Evolutionary conservation across 2,797 vertebrate species (phyloP).

Genomic region (Acestrorhynchus altus): DNA sequence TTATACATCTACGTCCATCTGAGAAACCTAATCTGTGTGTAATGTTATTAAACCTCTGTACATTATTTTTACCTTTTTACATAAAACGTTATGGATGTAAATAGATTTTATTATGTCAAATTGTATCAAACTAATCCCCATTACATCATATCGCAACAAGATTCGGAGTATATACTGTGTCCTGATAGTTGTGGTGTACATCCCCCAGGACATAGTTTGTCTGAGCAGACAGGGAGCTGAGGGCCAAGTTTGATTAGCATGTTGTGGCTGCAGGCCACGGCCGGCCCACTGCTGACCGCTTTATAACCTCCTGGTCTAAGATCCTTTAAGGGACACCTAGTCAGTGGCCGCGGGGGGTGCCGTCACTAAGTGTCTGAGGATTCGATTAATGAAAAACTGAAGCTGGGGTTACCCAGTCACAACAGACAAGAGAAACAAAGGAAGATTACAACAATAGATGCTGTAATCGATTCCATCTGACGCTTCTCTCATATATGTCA

Average conservation of each 20-base stretch:
- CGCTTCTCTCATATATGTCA: background rate
- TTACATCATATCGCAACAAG: too few relatives aligned
- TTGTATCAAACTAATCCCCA: too few relatives aligned
- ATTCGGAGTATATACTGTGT: too few relatives aligned
- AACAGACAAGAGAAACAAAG: slow-evolving; percentile 77
- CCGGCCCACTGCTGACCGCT: slow-evolving; percentile 30
- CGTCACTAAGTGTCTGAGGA: slow-evolving; percentile 79
- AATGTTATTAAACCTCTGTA: too few relatives aligned
- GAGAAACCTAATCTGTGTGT: too few relatives aligned
- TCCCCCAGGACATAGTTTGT: background rate
- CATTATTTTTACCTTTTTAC: too few relatives aligned
- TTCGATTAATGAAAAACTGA: slow-evolving; percentile 89
- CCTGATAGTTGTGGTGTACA: background rate
- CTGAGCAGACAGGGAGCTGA: background rate
- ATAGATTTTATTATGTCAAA: too few relatives aligned
- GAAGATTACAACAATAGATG: slow-evolving; percentile 39
- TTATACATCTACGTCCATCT: too few relatives aligned
- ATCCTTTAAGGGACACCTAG: slow-evolving; percentile 43
- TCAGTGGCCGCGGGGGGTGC: slow-evolving; percentile 70
- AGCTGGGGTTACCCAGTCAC: slow-evolving; percentile 86
- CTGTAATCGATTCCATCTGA: background rate
- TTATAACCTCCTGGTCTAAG: slow-evolving; percentile 60
- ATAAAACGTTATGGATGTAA: too few relatives aligned
- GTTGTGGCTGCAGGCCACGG: background rate
- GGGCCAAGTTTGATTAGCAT: background rate